A percentile compares a stretch with the other conserved stretches of the same genome.
phyloP scores from a whole-genome alignment of 2,113 vertebrate species.

The Gnathonemus echidnorhynchus region DNA sequence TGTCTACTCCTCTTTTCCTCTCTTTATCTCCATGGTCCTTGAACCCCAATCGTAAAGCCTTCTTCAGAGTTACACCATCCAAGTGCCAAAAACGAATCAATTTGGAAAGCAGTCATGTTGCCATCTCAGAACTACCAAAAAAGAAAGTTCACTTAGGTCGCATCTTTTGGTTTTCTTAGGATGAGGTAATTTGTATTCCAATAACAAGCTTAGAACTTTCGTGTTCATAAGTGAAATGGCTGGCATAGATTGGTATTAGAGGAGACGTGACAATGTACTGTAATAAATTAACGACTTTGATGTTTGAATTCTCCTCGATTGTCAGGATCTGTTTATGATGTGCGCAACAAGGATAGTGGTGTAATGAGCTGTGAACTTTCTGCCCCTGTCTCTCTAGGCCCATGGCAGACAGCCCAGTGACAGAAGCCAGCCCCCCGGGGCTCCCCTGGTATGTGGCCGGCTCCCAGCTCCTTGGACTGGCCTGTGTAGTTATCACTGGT shows the following conservation, averaged over 20 bases:
- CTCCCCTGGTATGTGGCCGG: slow-evolving; percentile 66
- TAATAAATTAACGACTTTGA: neutral
- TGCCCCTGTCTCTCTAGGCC: slow-evolving; percentile 14
- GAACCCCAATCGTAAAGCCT: neutral
- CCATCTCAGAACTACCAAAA: neutral
- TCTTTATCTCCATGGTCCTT: neutral
- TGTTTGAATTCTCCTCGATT: neutral
- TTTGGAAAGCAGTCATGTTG: neutral
- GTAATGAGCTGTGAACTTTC: neutral
- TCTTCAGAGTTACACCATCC: neutral
- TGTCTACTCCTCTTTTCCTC: neutral
- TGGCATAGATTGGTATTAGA: neutral
- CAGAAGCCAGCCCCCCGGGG: neutral
- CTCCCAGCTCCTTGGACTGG: slow-evolving; percentile 79
- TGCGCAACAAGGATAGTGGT: neutral
- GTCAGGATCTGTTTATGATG: neutral
- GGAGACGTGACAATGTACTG: neutral
- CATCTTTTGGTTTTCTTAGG: neutral
- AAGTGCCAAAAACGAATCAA: neutral
- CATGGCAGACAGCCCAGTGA: slow-evolving; percentile 57
- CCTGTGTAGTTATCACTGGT: slow-evolving; percentile 63
- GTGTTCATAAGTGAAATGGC: neutral
- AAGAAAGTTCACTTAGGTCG: neutral
- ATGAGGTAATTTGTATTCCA: neutral
- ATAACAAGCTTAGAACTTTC: neutral